Evolutionary conservation across 2,797 vertebrate species (phyloP).

Genomic region (Gallinago solitaria): DNA sequence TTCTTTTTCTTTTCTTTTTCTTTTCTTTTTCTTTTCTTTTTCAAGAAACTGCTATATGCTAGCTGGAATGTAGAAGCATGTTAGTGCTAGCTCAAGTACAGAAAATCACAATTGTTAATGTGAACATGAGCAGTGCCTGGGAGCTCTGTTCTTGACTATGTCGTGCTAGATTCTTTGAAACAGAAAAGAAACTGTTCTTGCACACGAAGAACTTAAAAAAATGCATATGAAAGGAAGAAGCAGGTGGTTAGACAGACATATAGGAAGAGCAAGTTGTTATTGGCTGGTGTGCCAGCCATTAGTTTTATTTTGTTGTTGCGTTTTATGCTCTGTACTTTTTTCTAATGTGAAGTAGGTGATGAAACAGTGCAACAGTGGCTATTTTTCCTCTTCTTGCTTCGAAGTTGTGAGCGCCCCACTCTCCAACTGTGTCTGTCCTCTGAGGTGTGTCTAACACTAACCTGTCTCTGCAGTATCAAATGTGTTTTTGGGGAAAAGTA

Average conservation of each 20-base stretch:
- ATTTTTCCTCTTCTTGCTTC: not conserved
- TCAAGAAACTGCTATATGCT: not conserved
- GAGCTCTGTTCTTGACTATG: not conserved
- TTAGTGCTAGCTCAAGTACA: not conserved
- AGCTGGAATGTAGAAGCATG: not conserved
- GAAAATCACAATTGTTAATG: not conserved
- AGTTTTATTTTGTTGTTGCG: not conserved
- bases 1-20: accelerated
- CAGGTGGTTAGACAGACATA: not conserved
- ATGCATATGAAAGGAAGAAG: not conserved
- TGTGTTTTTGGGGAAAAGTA: accelerated
- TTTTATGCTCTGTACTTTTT: not conserved
- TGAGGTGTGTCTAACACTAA: not conserved
- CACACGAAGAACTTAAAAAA: not conserved
- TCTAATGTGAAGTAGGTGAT: not conserved
- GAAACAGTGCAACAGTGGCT: not conserved
- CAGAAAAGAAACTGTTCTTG: not conserved
- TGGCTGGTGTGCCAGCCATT: not conserved
- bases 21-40: not conserved
- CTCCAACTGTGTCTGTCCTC: not conserved
- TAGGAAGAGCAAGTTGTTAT: not conserved
- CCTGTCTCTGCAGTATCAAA: not conserved
- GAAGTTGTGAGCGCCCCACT: not conserved
- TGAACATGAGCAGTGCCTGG: not conserved
- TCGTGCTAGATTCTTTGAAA: not conserved